Percentiles rank a stretch among this genome's conserved stretches.
These are phyloP conservation scores for Microctenopoma lineatum DNA, from an alignment of 2,797 vertebrate species.

Conservation along the genomic window DNA sequence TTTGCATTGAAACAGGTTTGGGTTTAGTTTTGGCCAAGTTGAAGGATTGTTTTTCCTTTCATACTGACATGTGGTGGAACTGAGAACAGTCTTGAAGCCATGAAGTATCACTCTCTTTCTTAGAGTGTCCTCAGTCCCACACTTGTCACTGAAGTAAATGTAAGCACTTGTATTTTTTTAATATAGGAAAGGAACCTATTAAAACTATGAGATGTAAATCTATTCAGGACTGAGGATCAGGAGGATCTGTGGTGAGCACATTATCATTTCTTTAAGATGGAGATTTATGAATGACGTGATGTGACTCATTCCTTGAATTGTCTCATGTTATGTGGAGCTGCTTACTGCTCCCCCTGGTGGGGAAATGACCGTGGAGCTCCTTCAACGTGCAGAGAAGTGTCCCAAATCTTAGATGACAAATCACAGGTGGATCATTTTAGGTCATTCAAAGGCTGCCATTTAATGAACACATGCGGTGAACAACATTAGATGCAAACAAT, in stretches of 20 bases:
- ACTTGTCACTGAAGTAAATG: too few species aligned
- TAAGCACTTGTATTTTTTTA: too few species aligned
- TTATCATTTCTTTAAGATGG: slow-evolving; percentile 1
- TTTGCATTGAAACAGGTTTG: too few species aligned
- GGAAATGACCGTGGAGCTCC: neutral
- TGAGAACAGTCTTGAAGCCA: too few species aligned
- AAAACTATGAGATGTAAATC: neutral
- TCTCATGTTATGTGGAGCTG: slow-evolving; percentile 16
- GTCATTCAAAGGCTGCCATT: too few species aligned
- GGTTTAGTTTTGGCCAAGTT: too few species aligned
- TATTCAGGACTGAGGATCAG: neutral
- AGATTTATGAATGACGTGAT: slow-evolving; percentile 30
- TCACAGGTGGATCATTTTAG: too few species aligned
- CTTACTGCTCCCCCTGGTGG: slow-evolving; percentile 50
- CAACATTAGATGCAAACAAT: neutral
- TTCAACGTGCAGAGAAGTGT: neutral
- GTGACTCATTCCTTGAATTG: slow-evolving; percentile 20
- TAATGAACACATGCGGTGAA: neutral
- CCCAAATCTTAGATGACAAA: neutral
- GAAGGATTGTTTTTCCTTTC: too few species aligned
- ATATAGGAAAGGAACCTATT: too few species aligned
- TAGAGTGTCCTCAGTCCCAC: too few species aligned
- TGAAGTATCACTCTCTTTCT: too few species aligned
- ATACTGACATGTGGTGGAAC: too few species aligned
- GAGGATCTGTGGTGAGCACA: neutral